Evolutionary conservation across 1,140 invertebrate species (phyloP), one percentile per base, ranked within the genome.

Genomic region (Aphidius gifuensis): DNA sequence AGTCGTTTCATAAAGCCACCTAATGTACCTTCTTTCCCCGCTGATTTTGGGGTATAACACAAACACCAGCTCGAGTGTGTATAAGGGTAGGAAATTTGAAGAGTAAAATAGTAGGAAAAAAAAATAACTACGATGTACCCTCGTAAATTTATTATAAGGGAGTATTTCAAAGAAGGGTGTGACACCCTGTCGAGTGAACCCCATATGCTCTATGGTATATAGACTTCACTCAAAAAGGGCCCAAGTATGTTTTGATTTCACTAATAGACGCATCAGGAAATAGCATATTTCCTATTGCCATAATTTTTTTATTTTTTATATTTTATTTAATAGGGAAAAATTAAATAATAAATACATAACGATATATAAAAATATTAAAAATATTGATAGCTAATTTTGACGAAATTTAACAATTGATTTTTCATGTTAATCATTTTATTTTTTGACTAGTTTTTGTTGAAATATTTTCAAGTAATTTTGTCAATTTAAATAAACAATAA

Each of bases 211-310:
- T 65, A 53, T 50, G 55, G 16, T 16, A 53, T 53, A 70, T 70
- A 69, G 68, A 61, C 69, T 63, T 61, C 62, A 38, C 6, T n/a
- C 39, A 56, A 11, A 43, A 32, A n/a, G 59, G 47, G 58, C 21
- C 60, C 62, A 71, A 78, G 71, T 77, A 66, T 80, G 76, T 80
- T 80, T 81, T 80, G 79, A 77, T 80, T 80, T 77, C 64, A 68
- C 71, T 80, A 80, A 80, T 81, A 78, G 77, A 72, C 69, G 69
- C 67, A 70, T 71, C 58, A 65, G 59, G 66, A 69, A 74, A 71
- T 68, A 72, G 60, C 64, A 32, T 63, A 57, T 61, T 47, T 32
- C 16, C 40, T 32, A 32, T 32, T 32, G 23, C 23, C 49, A 54
- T 47, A 46, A 44, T 42, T 58, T 38, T n/a, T 23, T 54, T 38